Base-by-base conservation (phyloP, 2,888 invertebrate species). In the Drosophila algonquin region DNA sequence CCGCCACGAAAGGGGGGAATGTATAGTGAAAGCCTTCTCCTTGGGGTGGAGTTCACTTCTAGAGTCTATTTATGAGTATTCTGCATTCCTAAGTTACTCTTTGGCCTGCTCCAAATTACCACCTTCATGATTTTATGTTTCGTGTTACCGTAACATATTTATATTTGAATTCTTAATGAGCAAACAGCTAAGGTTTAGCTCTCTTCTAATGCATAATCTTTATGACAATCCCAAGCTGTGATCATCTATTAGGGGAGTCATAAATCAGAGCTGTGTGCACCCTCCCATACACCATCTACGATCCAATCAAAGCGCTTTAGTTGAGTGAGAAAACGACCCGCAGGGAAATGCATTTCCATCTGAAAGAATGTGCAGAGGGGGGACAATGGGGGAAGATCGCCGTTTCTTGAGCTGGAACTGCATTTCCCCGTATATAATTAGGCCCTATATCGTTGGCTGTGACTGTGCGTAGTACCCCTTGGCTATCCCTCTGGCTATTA, bases 261-360 rank as follows among this genome's bases (percentile, higher is more conserved):
- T 59, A 64, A 64, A 72, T 58, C 58, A 59, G 18, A 48, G 21
- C 3, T 48, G 55, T 59, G 68, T 70, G 45, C 40, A 10, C 8
- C 18, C 18, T 30, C 21, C n/a, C 18, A 18, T 18, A 18, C 1
- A 16, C 32, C 27, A 1, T 21, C 21, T 24, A 9, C 16, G 61
- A 58, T 54, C 65, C 59, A 79, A 81, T 77, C 82, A 75, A 63
- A 69, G 73, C 77, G 76, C 53, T 72, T 78, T 76, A 76, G 80
- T 67, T 80, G 72, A 71, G 80, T 81, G 82, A 80, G 72, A 75
- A 79, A 35, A 44, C 10, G 72, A 79, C 77, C 80, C 57, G 79
- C 79, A 81, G 81, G 71, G 52, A 76, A 79, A 80, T 74, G 77
- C 77, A 79, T 79, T 80, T 68, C 62, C 54, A 30, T 53, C 27